These are phyloP conservation scores for Unio delphinus DNA, from an alignment of 2,888 invertebrate species.

Conservation along the genomic window DNA sequence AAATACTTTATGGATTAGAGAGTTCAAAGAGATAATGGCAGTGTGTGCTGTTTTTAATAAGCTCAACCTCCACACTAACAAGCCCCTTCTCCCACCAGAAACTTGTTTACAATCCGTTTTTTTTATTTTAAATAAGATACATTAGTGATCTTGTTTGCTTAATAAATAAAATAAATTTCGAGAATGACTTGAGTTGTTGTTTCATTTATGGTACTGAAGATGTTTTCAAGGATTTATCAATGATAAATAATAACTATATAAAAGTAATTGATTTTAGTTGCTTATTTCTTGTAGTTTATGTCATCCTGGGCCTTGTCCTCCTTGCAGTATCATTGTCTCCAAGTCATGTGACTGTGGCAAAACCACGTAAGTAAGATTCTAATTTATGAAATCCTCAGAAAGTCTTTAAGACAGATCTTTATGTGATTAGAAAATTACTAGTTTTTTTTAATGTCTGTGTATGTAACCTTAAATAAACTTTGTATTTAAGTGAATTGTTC, in stretches of 20 bases:
- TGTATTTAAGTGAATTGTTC: too few species aligned
- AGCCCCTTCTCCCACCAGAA: too few species aligned
- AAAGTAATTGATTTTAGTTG: background rate
- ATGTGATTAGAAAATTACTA: background rate
- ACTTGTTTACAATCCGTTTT: too few species aligned
- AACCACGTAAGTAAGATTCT: constrained; percentile 47
- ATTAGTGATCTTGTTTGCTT: too few species aligned
- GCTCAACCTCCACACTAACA: background rate
- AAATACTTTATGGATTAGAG: background rate
- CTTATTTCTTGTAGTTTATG: constrained; percentile 76
- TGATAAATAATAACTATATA: too few species aligned
- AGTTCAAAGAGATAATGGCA: background rate
- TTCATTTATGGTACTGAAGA: too few species aligned
- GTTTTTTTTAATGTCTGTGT: too few species aligned
- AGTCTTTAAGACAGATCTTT: background rate
- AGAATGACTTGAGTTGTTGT: too few species aligned
- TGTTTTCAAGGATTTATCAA: too few species aligned
- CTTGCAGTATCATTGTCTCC: constrained; percentile 82
- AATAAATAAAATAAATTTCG: too few species aligned
- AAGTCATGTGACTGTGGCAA: constrained; percentile 70
- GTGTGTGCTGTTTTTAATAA: background rate
- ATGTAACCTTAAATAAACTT: too few species aligned
- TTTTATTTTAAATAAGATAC: too few species aligned
- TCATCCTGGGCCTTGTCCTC: constrained; percentile 96
- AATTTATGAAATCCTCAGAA: background rate